Base-by-base conservation (phyloP, 2,888 invertebrate species). In the Colletes collaris region DNA sequence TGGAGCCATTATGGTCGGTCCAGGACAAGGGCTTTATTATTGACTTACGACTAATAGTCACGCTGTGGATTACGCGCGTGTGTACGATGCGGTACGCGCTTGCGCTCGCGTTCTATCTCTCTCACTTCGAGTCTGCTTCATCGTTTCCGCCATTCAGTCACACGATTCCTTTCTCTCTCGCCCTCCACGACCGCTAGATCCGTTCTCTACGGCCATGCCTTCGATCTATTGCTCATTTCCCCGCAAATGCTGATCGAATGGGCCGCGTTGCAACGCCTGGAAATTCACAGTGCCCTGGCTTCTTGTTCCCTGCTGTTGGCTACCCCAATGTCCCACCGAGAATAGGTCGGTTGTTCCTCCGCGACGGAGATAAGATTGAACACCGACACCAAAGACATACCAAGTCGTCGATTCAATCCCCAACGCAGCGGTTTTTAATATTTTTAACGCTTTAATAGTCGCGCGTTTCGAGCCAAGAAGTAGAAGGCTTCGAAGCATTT, bases 41-140 rank as follows among this genome's bases (percentile, higher is more conserved):
- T 92, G 92, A 92, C 92, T 92, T 90, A 91, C 90, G 88, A 90
- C 91, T 90, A 91, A 92, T 92, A 91, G 91, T 92, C 92, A 89
- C 89, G 89, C 88, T 90, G 90, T 85, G 87, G 88, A 91, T 88
- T 89, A 88, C 86, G 81, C 82, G 74, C 63, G 81, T 66, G 83
- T 72, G 76, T 80, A 78, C 64, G 70, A 50, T 72, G 19, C 55
- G 65, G 76, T 68, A 71, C 80, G 76, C 80, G 74, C 80, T 73
- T 83, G 78, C 69, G 55, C 67, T 53, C 55, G 60, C 53, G 58
- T 59, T 27, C 66, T 59, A 50, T 64, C 49, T 46, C 3, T 50
- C 16, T 19, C 64, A 40, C n/a, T 53, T n/a, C 27, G 35, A 65
- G 40, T 35, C 35, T 35, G 35, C 13, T 35, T 10, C 11, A 7